A percentile compares a stretch with the other conserved stretches of the same genome.
These are phyloP conservation scores for Platycheirus rosarum DNA, from an alignment of 2,888 invertebrate species.

Conservation along the genomic window DNA sequence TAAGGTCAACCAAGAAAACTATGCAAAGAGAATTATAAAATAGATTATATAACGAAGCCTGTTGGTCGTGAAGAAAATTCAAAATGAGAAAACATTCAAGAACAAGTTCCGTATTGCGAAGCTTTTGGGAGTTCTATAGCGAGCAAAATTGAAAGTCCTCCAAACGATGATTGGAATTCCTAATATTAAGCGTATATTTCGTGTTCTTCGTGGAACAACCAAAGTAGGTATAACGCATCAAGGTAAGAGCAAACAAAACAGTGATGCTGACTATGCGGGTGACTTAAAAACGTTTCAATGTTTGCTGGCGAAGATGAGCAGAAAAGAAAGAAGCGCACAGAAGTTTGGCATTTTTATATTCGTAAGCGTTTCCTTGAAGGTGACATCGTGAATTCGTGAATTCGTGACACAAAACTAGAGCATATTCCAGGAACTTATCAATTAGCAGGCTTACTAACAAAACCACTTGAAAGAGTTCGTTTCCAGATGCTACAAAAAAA, in stretches of 20 bases:
- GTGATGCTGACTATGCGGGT: constrained; percentile 7
- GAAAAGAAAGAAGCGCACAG: background rate
- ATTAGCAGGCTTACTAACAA: background rate
- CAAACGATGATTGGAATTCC: no score
- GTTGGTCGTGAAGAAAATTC: background rate
- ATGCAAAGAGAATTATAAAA: background rate
- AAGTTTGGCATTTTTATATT: background rate
- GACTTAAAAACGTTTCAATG: background rate
- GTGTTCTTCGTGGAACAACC: no score
- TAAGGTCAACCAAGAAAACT: background rate
- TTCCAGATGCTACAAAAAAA: background rate
- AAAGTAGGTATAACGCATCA: no score
- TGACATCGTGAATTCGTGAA: no score
- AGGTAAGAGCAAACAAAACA: no score
- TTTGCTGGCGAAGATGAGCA: constrained; percentile 4
- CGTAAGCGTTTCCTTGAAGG: constrained; percentile 1
- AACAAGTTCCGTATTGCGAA: constrained; percentile 24
- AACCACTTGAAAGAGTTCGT: background rate
- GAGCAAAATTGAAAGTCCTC: no score
- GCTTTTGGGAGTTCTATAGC: constrained; percentile 45
- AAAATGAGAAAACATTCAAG: background rate
- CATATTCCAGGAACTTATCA: background rate
- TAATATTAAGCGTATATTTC: no score
- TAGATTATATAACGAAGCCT: background rate
- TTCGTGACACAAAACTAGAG: background rate